phyloP scores from a whole-genome alignment of 2,113 vertebrate genomes.

The Seriola rivoliana region DNA sequence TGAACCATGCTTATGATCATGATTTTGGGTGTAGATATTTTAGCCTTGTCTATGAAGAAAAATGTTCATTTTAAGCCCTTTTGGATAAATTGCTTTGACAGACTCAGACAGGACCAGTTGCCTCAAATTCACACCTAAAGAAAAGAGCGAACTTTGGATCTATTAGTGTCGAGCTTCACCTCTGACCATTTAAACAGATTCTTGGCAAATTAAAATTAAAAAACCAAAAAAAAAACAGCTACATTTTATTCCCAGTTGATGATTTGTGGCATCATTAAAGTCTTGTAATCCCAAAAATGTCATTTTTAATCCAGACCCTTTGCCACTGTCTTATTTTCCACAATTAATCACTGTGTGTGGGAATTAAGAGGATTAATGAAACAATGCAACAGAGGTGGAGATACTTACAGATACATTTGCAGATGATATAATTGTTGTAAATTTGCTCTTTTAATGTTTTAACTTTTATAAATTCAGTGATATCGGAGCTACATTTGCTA shows the following conservation, averaged over 20 bases:
- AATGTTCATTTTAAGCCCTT: not conserved
- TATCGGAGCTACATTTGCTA: constrained; percentile 3
- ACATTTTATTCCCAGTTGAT: constrained; percentile 3
- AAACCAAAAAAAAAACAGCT: not conserved
- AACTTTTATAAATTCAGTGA: constrained; percentile 27
- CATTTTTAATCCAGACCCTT: constrained; percentile 69
- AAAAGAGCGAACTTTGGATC: not conserved
- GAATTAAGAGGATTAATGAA: constrained; percentile 77
- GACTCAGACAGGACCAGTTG: too few species aligned
- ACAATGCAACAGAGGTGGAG: constrained; percentile 39
- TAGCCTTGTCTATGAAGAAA: not conserved
- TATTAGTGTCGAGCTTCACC: not conserved
- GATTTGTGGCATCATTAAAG: constrained; percentile 48
- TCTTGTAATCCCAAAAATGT: constrained; percentile 61
- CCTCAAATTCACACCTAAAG: not conserved
- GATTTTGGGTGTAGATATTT: not conserved
- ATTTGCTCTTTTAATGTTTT: constrained; percentile 32
- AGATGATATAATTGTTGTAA: constrained; percentile 14
- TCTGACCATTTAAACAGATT: not conserved
- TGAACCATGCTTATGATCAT: not conserved
- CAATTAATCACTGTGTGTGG: constrained; percentile 56
- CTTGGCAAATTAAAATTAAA: not conserved
- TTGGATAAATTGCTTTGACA: not conserved
- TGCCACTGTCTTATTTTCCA: constrained; percentile 46
- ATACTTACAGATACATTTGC: too few species aligned